Conservation (phyloP, 1,140 invertebrate genomes). For the Eurosta solidaginis region DNA sequence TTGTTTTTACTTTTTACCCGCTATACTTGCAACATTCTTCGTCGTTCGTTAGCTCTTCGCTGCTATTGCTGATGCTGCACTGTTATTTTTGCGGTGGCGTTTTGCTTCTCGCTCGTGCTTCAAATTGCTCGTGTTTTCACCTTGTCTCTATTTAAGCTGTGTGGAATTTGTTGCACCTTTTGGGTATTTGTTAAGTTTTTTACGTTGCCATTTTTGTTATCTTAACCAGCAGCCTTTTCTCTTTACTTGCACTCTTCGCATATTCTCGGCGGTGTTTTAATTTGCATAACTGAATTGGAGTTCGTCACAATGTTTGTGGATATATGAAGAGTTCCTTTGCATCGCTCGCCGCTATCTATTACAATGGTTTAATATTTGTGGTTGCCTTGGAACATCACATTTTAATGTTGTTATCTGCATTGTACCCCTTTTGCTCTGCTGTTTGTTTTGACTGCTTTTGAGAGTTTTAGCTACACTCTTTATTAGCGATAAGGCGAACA, state of each 20-base stretch:
- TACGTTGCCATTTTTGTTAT: neutral
- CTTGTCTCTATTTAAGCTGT: neutral
- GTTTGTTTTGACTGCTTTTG: too few species aligned
- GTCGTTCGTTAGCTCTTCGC: neutral
- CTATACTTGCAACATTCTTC: neutral
- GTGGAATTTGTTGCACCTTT: neutral
- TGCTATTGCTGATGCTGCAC: neutral
- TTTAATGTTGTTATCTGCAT: neutral
- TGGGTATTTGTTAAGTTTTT: neutral
- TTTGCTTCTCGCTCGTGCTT: neutral
- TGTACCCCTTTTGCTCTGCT: neutral
- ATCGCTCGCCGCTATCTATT: neutral
- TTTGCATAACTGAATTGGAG: slow-evolving; percentile 11
- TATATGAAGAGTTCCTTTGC: neutral
- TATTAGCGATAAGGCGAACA: neutral
- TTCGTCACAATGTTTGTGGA: neutral
- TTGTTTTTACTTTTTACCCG: neutral
- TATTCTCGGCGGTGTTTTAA: neutral
- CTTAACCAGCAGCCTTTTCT: neutral
- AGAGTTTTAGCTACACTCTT: neutral
- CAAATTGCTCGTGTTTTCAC: neutral
- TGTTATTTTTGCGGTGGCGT: neutral
- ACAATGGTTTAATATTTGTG: neutral
- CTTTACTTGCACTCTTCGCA: neutral
- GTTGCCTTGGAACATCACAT: neutral